Percentiles rank a stretch among this genome's conserved stretches.
These are phyloP conservation scores for Falco concolor DNA, from an alignment of 2,797 vertebrate species.

Conservation along the genomic window DNA sequence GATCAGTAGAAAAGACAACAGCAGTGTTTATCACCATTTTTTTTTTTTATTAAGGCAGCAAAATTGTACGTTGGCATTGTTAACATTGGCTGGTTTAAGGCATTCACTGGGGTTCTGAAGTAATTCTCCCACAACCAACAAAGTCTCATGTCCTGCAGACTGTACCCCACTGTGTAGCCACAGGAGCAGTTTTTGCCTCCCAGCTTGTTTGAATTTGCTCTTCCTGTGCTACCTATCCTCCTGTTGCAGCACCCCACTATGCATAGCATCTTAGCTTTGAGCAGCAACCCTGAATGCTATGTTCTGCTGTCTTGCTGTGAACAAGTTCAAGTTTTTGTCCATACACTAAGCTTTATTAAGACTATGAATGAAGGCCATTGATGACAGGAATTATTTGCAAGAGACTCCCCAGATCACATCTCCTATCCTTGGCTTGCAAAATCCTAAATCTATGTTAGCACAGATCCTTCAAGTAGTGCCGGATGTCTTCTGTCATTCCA, in stretches of 20 bases:
- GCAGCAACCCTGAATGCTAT: accelerated
- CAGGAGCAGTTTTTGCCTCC: not conserved
- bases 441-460: constrained; percentile 18
- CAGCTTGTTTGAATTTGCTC: not conserved
- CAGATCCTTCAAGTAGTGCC: not conserved
- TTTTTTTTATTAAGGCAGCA: not conserved
- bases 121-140: not conserved
- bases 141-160: not conserved
- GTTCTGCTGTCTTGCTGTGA: not conserved
- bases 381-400: constrained; percentile 17
- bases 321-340: not conserved
- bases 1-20: not conserved
- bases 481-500: not conserved
- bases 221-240: not conserved
- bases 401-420: constrained; percentile 27
- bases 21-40: not conserved
- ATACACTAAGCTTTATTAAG: constrained; percentile 55
- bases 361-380: not conserved
- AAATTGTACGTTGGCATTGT: not conserved
- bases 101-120: not conserved
- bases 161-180: not conserved
- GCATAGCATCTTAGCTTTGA: not conserved
- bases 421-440: constrained; percentile 74
- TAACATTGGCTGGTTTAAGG: not conserved
- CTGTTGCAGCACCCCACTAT: not conserved